Conservation (phyloP, 1,140 invertebrate genomes). For the Ctenoplectra terminalis region DNA sequence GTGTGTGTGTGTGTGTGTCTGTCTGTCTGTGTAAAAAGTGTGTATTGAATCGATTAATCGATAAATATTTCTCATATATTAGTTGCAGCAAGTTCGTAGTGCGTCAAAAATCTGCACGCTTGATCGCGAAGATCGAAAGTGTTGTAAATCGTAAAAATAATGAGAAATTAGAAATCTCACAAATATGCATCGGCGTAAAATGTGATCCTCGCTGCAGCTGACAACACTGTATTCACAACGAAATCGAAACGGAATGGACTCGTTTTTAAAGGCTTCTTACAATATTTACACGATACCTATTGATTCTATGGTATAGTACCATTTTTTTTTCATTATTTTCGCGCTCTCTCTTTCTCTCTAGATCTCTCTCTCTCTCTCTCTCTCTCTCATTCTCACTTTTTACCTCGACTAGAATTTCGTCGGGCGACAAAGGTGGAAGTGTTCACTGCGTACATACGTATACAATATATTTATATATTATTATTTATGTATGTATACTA, state of each 20-base stretch:
- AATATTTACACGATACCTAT: constrained; percentile 74
- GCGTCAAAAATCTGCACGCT: constrained; percentile 1
- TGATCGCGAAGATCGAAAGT: constrained; percentile 3
- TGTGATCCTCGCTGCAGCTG: constrained; percentile 6
- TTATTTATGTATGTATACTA: constrained; percentile 60
- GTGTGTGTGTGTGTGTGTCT: neutral
- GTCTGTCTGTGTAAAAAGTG: neutral
- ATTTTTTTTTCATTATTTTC: constrained; percentile 12
- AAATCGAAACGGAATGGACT: constrained; percentile 6
- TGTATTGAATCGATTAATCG: neutral
- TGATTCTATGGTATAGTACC: constrained; percentile 36
- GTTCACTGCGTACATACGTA: constrained; percentile 32
- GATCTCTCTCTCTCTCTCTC: constrained; percentile 26
- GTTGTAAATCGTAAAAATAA: constrained; percentile 5
- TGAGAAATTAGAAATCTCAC: neutral
- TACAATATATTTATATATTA: constrained; percentile 49
- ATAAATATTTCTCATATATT: constrained; percentile 4
- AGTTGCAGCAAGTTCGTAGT: constrained; percentile 8
- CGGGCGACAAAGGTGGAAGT: constrained; percentile 53
- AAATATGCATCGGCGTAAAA: constrained; percentile 12
- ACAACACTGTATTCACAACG: neutral
- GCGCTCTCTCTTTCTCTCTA: too few relatives aligned
- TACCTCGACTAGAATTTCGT: constrained; percentile 42
- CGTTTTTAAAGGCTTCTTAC: constrained; percentile 70
- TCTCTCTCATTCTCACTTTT: neutral